A percentile compares a stretch with the other conserved stretches of the same genome.
Conservation (phyloP, 1,140 invertebrate species). For the Drosophila eugracilis region DNA sequence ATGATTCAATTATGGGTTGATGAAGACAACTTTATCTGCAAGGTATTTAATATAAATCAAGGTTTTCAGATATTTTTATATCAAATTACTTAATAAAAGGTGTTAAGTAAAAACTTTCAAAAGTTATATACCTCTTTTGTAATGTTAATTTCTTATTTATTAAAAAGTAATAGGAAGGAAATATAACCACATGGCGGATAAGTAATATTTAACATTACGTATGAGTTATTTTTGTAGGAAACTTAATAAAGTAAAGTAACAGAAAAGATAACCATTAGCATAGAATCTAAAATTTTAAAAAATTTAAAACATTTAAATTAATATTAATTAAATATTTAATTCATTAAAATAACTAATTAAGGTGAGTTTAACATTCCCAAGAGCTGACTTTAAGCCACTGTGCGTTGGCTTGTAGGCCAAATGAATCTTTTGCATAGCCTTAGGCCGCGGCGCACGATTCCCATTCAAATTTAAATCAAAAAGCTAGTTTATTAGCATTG, state of each 20-base stretch:
- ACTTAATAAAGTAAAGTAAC: background rate
- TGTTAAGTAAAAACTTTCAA: too few species aligned
- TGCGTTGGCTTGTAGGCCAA: constrained; percentile 65
- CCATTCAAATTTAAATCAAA: constrained; percentile 61
- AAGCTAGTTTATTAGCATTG: constrained; percentile 62
- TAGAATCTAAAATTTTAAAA: background rate
- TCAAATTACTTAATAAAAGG: too few species aligned
- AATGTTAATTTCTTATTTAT: too few species aligned
- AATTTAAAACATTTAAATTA: background rate
- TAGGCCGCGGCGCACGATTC: constrained; percentile 49
- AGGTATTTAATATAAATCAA: too few species aligned
- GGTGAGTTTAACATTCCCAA: background rate
- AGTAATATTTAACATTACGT: background rate
- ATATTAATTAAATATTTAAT: background rate
- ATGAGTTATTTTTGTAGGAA: background rate
- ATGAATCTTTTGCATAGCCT: constrained; percentile 62
- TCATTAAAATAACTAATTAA: background rate
- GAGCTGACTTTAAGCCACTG: constrained; percentile 7
- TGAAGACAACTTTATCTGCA: background rate
- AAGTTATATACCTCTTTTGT: too few species aligned
- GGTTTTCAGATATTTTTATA: too few species aligned
- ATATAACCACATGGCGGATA: background rate
- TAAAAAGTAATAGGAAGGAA: background rate
- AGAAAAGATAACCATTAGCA: too few species aligned
- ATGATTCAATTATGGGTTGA: background rate